Evolutionary conservation across 2,888 invertebrate species (phyloP).

Genomic region (Meta bourneti): DNA sequence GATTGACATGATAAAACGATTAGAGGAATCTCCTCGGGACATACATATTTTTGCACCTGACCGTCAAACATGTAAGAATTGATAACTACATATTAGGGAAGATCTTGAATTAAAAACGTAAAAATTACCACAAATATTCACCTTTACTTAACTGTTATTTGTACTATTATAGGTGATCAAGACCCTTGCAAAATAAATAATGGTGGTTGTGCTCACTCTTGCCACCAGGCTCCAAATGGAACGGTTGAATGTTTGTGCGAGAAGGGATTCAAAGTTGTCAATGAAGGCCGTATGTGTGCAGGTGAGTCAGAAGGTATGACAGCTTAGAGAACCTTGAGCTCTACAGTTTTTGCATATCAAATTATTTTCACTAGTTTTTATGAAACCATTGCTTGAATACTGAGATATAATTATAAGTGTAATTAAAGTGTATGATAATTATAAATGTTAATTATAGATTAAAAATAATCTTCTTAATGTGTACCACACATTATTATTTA

Average conservation of each 20-base stretch:
- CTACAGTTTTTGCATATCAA: too few species aligned
- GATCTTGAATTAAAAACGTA: not conserved
- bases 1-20: slow-evolving; percentile 94
- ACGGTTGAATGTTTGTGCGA: slow-evolving; percentile 94
- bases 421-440: too few species aligned
- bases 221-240: slow-evolving; percentile 92
- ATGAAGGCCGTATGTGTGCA: slow-evolving; percentile 96
- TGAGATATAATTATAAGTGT: not conserved
- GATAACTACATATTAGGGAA: not conserved
- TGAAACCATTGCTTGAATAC: not conserved
- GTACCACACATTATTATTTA: too few species aligned
- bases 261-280: slow-evolving; percentile 91
- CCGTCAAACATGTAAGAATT: slow-evolving; percentile 87
- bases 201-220: slow-evolving; percentile 97
- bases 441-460: too few species aligned
- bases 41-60: slow-evolving; percentile 91
- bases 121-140: too few species aligned
- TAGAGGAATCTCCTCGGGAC: slow-evolving; percentile 95
- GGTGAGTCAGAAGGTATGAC: slow-evolving; percentile 83
- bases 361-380: not conserved
- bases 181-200: slow-evolving; percentile 87
- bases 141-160: not conserved
- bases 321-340: too few species aligned
- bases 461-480: too few species aligned
- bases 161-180: slow-evolving; percentile 44